Evolutionary conservation across 2,797 vertebrate species (phyloP), one percentile per base, ranked within the genome.

Genomic region (Tauraco hartlaubi): DNA sequence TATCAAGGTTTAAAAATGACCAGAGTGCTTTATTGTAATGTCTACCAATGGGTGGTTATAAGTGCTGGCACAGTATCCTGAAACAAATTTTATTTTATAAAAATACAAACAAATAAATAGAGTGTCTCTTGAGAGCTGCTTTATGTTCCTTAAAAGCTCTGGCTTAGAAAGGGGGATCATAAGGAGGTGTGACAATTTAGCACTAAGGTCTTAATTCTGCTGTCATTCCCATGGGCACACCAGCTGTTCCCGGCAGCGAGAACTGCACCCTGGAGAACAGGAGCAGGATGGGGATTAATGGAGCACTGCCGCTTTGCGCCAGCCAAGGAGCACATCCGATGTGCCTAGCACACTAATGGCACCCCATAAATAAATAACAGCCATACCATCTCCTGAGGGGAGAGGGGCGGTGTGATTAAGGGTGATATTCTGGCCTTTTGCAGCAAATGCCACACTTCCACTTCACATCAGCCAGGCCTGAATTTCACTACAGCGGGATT

Each of bases 71-170:
- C 39, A 63, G 21, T 28, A 83, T 43, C 54, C 19, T 4, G n/a
- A 67, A 21, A 73, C 35, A 68, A 8, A 54, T 61, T 75, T 83
- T 79, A 9, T 58, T 90, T 85, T 20, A 66, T 51, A 83, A 86
- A 93, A 94, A 85, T 81, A 62, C n/a, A 85, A 93, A 92, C 69
- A 91, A 91, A 90, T 68, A 91, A 93, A 92, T 73, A 88, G 31
- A 2, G 1, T 35, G 18, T 44, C 84, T 83, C 89, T 37, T 83
- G 89, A 80, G 69, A 91, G 22, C 35, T 62, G 16, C 20, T 90
- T 81, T 78, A 6, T 0, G 0, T 68, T 94, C 55, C 62, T 91
- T 95, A 88, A 96, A 88, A 94, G 82, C 82, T 86, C 63, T 88
- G 51, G 23, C 33, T 81, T 81, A 84, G 33, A 91, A 90, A 92